A percentile compares a stretch with the other conserved stretches of the same genome.
Evolutionary conservation across 2,113 vertebrate species (phyloP).

Genomic region (Asarcornis scutulata): DNA sequence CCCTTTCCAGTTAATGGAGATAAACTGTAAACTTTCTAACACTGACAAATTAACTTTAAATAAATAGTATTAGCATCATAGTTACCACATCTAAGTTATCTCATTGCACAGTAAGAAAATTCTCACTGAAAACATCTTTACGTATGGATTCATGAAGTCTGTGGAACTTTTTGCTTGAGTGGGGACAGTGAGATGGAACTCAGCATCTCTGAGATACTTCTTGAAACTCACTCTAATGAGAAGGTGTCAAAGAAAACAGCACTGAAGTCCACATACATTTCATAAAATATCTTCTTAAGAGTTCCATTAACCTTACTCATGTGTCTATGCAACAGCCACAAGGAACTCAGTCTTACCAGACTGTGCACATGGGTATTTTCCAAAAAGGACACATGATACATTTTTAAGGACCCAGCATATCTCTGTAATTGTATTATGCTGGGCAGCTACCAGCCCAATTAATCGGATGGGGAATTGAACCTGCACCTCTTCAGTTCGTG

Average conservation of each 20-base stretch:
- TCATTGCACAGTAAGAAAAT: background rate
- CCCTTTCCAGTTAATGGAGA: background rate
- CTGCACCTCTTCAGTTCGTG: background rate
- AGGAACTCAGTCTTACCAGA: background rate
- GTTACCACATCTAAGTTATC: background rate
- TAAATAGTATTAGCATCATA: background rate
- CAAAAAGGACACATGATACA: background rate
- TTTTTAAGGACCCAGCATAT: background rate
- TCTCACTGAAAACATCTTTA: background rate
- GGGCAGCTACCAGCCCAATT: background rate
- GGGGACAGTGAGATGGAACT: background rate
- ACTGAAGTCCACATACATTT: background rate
- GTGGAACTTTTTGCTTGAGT: background rate
- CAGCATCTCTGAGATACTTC: background rate
- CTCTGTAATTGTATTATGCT: background rate
- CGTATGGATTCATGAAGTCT: background rate
- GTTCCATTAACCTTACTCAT: background rate
- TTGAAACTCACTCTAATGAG: background rate
- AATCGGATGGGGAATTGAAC: background rate
- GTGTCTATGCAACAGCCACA: background rate
- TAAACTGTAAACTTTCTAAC: background rate
- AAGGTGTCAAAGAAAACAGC: background rate
- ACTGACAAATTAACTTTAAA: background rate
- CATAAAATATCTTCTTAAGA: background rate
- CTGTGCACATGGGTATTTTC: background rate